phyloP scores from a whole-genome alignment of 2,113 vertebrate species.

The Triplophysa siluroides region DNA sequence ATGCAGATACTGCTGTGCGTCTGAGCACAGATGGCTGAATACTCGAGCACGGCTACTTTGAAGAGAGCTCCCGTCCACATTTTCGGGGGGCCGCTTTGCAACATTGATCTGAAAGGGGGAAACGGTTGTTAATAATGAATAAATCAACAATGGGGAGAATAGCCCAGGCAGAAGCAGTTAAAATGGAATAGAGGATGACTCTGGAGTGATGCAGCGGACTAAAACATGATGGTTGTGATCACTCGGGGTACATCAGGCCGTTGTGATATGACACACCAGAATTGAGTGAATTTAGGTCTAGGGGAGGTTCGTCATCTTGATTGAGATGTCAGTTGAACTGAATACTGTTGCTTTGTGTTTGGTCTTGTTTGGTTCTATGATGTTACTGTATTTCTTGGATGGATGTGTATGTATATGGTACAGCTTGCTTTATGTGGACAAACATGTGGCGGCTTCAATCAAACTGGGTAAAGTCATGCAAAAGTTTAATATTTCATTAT shows the following conservation, averaged over 20 bases:
- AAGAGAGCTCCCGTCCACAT: conserved; percentile 75
- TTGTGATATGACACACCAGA: conserved; percentile 24
- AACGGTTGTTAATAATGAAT: conserved; percentile 75
- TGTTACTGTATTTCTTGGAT: not conserved
- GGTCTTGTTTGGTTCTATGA: not conserved
- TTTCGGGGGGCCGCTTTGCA: conserved; percentile 72
- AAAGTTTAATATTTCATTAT: conserved; percentile 54
- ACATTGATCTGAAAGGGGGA: conserved; percentile 76
- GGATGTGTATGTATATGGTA: not conserved
- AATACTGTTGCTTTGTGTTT: conserved; percentile 12
- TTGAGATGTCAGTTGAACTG: conserved; percentile 31
- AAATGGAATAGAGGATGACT: conserved; percentile 72
- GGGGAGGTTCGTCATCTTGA: conserved; percentile 26
- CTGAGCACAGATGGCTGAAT: conserved; percentile 77
- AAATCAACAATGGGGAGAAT: conserved; percentile 74
- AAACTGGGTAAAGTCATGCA: conserved; percentile 13
- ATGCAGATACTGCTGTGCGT: conserved; percentile 56
- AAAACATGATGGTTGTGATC: conserved; percentile 46
- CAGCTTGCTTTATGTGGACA: not conserved
- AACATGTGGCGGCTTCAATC: conserved; percentile 5
- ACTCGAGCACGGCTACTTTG: conserved; percentile 71
- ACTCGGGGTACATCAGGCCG: conserved; percentile 6
- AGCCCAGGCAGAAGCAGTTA: conserved; percentile 70
- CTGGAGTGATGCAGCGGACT: conserved; percentile 69
- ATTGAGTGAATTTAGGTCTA: conserved; percentile 24